Percentiles rank a stretch among this genome's conserved stretches.
phyloP scores from a whole-genome alignment of 1,140 invertebrate species.

The Harlomillsia oculata region DNA sequence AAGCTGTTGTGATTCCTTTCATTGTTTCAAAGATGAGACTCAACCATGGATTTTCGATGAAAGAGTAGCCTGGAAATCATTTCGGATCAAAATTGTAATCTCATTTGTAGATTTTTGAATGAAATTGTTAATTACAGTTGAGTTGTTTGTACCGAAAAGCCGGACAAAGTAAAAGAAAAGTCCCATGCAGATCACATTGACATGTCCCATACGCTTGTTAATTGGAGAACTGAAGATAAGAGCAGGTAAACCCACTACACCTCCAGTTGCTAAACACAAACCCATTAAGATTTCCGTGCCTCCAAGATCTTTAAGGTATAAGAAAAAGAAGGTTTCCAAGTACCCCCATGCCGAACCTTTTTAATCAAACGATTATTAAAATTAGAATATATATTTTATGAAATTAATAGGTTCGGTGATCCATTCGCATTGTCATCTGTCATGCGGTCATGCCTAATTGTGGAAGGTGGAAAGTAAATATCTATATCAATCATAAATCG shows the following conservation, averaged over 20 bases:
- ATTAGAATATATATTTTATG: too few species aligned
- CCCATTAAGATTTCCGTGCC: conserved; percentile 70
- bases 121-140: background rate
- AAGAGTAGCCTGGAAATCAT: conserved; percentile 56
- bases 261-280: conserved; percentile 70
- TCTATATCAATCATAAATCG: background rate
- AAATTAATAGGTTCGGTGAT: too few species aligned
- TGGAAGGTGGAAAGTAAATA: background rate
- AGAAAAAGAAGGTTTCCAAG: conserved; percentile 76
- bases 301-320: conserved; percentile 70
- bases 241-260: conserved; percentile 64
- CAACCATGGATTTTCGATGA: conserved; percentile 70
- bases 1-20: conserved; percentile 70
- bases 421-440: too few species aligned
- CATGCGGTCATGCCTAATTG: too few species aligned
- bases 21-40: conserved; percentile 71
- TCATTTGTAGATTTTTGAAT: too few species aligned
- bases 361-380: too few species aligned
- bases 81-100: conserved; percentile 3
- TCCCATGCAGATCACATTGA: conserved; percentile 67
- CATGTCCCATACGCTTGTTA: conserved; percentile 64
- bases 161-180: conserved; percentile 66
- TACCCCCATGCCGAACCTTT: conserved; percentile 69
- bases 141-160: conserved; percentile 51
- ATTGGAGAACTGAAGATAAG: conserved; percentile 67